Base-by-base conservation (phyloP, 2,888 invertebrate genomes). In the Heteromurus nitidus region DNA sequence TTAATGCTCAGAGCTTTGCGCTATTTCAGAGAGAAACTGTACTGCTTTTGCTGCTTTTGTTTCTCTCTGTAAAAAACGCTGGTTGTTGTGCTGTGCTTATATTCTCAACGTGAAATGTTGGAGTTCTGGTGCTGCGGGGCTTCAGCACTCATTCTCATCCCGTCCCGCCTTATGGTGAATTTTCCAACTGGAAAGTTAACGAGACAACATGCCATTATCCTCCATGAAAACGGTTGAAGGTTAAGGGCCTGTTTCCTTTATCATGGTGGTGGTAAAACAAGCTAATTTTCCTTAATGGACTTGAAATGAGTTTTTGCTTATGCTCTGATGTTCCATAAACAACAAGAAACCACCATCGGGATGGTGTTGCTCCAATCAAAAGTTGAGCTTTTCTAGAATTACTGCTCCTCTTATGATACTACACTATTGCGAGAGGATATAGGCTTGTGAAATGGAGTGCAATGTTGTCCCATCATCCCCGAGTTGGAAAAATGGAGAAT, bases 231-330 rank as follows among this genome's bases (percentile, higher is more conserved):
- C 68, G 44, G 68, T 62, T 70, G 70, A 69, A 77, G 77, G 77
- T 77, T 77, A 77, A 77, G 77, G 77, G 22, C 44, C 70, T 69
- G 64, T 70, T 70, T 77, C 64, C 67, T 68, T 67, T 68, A 67
- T 75, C 42, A 75, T 76, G 1, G 55, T 69, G 1, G 55, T 69
- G 70, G 65, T 30, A 58, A 72, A 65, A 58, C 65, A 64, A 65
- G 79, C 79, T 79, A 79, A 79, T 79, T 79, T 79, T 65, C 55
- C 3, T 55, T 79, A 79, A 79, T 79, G 67, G 79, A 42, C 24
- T 70, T 65, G 47, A 65, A 79, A 79, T 67, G 67, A 79, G 79
- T 47, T 79, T 65, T n/a, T 55, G 36, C 44, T 55, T 24, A 9
- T 55, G 3, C 24, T n/a, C 22, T 64, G 18, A 62, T 28, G 72